Evolutionary conservation across 1,140 invertebrate species (phyloP).

Genomic region (Sitobion miscanthi): DNA sequence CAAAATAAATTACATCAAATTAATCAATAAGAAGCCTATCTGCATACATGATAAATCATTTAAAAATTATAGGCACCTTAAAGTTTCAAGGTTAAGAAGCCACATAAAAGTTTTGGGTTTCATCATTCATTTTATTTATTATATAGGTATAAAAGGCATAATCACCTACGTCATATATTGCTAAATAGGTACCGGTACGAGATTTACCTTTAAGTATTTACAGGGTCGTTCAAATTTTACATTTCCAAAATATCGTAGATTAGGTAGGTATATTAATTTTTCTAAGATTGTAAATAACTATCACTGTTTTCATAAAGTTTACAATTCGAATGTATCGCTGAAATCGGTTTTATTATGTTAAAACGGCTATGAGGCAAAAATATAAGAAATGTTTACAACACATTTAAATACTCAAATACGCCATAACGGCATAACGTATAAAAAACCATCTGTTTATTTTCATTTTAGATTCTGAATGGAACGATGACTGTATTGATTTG

Average conservation of each 20-base stretch:
- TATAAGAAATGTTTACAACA: not conserved
- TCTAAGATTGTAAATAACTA: not conserved
- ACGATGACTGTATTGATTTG: no score
- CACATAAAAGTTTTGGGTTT: slow-evolving; percentile 14
- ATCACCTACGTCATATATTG: not conserved
- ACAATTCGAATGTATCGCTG: not conserved
- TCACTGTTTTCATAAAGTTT: not conserved
- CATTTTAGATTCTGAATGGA: not conserved
- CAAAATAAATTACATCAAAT: not conserved
- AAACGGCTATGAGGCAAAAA: not conserved
- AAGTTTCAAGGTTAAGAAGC: not conserved
- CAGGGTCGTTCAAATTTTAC: not conserved
- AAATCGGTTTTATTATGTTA: not conserved
- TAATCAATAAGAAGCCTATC: not conserved
- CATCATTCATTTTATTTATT: not conserved
- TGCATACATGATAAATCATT: not conserved
- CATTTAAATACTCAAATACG: no score
- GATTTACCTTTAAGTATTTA: not conserved
- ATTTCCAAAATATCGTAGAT: not conserved
- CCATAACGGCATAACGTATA: no score
- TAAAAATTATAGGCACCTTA: not conserved
- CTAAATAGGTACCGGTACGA: not conserved
- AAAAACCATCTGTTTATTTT: not conserved
- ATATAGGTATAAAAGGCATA: not conserved
- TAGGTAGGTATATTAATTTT: not conserved